Evolutionary conservation across 1,140 invertebrate species (phyloP), one percentile per base, ranked within the genome.

Genomic region (Neodiprion pinetum): DNA sequence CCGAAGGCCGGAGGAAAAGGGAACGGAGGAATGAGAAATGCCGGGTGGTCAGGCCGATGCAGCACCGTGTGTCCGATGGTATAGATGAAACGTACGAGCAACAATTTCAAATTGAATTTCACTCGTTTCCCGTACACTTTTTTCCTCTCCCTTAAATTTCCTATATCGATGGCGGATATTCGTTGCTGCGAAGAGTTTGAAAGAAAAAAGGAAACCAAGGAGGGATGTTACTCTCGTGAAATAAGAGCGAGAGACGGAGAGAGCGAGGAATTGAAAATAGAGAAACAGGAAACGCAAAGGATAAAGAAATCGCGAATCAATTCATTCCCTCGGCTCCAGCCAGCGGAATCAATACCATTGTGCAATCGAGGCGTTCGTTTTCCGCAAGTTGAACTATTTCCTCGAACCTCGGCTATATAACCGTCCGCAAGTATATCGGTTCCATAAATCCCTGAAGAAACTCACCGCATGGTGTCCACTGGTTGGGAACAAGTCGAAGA

Each of bases 201-300:
- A 14, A 71, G 40, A 71, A 48, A 9, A 50, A 71, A 50, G 65
- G 17, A 61, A 72, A 71, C 48, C 53, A 48, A 61, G 49, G 71
- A 61, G 49, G 49, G 49, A 68, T 61, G 49, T 9, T 40, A 14
- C 50, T 61, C 49, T 61, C 49, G 47, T 53, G 70, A 48, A 17
- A 50, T 50, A 17, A 50, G 48, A 48, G 1, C 1, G 14, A 48
- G 14, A 11, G 70, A 48, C 9, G 14, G 10, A 21, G 28, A 9
- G 69, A 69, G 53, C 28, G 73, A 71, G 61, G 70, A 72, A 69
- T 72, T 79, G 70, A 50, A 70, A 69, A 70, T 49, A 74, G 28
- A 76, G 14, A 21, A 14, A n/a, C n/a, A 73, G 11, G 47, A 49
- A 70, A 12, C 21, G 74, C 49, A 40, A 40, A 40, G 28, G 28